Percentiles rank a stretch among this genome's conserved stretches.
These are phyloP conservation scores for Globicephala melas DNA, from an alignment of 2,113 vertebrate genomes.

Conservation along the genomic window DNA sequence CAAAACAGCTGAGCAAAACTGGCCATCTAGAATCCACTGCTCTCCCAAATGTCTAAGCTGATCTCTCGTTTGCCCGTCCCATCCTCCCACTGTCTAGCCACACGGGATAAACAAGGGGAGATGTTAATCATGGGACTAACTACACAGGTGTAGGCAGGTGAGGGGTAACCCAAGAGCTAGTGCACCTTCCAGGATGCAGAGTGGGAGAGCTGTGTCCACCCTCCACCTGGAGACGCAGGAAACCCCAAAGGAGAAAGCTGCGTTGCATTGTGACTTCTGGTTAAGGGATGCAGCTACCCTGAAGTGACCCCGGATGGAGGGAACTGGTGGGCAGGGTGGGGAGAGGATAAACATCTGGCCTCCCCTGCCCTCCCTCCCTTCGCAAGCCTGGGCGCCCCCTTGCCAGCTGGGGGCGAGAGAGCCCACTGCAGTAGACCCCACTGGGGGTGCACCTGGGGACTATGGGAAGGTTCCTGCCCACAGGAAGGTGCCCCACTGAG, in stretches of 20 bases:
- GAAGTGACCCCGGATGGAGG: not conserved
- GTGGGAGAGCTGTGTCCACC: not conserved
- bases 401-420: not conserved
- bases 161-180: not conserved
- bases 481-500: not conserved
- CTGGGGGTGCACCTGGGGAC: no score
- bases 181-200: not conserved
- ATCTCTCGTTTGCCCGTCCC: not conserved
- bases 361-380: not conserved
- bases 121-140: no score
- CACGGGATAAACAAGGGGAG: not conserved
- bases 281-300: not conserved
- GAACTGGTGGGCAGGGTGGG: rapidly evolving
- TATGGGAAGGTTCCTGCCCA: not conserved
- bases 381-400: no score
- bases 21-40: not conserved
- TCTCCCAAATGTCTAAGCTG: not conserved
- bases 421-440: no score
- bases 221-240: not conserved
- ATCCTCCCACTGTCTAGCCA: not conserved
- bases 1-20: not conserved
- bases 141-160: not conserved
- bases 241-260: not conserved
- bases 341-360: not conserved
- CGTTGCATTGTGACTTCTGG: not conserved